Evolutionary conservation across 30 jellyfish, hydroid and myxozoan genomes (phyloP).

Genomic region (Turritopsis rubra): DNA sequence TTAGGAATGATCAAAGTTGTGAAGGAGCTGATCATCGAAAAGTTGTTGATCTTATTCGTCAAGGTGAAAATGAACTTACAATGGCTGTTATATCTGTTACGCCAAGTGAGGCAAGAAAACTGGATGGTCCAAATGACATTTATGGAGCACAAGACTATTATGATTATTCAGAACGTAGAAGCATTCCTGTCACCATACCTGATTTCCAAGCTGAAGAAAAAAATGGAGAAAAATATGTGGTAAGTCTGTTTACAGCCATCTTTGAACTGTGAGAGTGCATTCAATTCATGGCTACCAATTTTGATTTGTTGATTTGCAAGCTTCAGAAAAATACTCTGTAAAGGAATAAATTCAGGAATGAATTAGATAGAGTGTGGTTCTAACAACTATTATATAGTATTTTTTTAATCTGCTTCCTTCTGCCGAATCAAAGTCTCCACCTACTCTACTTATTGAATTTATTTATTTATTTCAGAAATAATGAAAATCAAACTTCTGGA

Average conservation of each 20-base stretch:
- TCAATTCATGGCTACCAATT: not conserved
- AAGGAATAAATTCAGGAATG: not conserved
- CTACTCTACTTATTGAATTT: too few relatives aligned
- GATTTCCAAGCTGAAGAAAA: conserved; percentile 75
- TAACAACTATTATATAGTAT: too few relatives aligned
- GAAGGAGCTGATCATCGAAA: conserved; percentile 96
- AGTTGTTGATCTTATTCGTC: conserved; percentile 91
- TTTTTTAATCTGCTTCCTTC: too few relatives aligned
- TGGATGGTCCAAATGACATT: conserved; percentile 85
- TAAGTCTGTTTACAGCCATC: conserved; percentile 19
- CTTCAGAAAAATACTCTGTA: too few relatives aligned
- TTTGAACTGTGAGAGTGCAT: not conserved
- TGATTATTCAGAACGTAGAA: conserved; percentile 80
- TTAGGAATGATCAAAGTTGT: conserved; percentile 66
- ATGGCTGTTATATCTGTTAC: conserved; percentile 86
- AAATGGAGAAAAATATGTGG: conserved; percentile 88
- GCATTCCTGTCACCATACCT: conserved; percentile 86
- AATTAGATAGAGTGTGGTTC: too few relatives aligned
- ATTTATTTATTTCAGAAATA: too few relatives aligned
- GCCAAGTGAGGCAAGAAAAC: conserved; percentile 97
- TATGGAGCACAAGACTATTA: conserved; percentile 40
- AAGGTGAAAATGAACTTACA: conserved; percentile 68
- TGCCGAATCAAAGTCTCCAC: too few relatives aligned
- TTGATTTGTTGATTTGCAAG: too few relatives aligned
- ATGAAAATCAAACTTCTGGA: too few relatives aligned